Conservation (phyloP, 1,140 invertebrate species). For the Condylostylus longicornis region DNA sequence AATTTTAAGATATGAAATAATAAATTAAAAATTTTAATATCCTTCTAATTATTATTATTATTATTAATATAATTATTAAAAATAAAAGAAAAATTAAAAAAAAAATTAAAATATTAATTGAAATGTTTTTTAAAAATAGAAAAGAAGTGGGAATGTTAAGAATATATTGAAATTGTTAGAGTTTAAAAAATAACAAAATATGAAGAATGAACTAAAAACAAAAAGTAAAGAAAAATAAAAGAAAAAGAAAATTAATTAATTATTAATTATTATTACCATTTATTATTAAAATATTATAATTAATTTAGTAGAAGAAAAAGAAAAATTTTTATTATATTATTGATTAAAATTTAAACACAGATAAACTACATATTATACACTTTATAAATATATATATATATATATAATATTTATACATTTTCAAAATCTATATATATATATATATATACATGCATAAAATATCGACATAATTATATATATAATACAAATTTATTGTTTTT, state of each 20-base stretch:
- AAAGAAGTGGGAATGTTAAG: background rate
- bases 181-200: background rate
- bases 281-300: background rate
- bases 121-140: background rate
- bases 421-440: background rate
- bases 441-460: background rate
- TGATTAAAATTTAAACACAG: background rate
- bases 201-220: too few relatives aligned
- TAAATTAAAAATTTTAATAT: background rate
- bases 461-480: background rate
- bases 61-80: background rate
- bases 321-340: background rate
- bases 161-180: background rate
- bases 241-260: background rate
- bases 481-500: background rate
- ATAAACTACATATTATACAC: background rate
- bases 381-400: background rate
- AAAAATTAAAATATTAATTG: background rate
- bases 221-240: background rate
- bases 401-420: background rate
- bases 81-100: slow-evolving; percentile 1
- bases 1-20: background rate
- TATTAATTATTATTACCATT: background rate
- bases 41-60: background rate
- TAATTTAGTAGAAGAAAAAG: background rate